phyloP scores from a whole-genome alignment of 2,888 invertebrate species.

The Acleris holmiana region DNA sequence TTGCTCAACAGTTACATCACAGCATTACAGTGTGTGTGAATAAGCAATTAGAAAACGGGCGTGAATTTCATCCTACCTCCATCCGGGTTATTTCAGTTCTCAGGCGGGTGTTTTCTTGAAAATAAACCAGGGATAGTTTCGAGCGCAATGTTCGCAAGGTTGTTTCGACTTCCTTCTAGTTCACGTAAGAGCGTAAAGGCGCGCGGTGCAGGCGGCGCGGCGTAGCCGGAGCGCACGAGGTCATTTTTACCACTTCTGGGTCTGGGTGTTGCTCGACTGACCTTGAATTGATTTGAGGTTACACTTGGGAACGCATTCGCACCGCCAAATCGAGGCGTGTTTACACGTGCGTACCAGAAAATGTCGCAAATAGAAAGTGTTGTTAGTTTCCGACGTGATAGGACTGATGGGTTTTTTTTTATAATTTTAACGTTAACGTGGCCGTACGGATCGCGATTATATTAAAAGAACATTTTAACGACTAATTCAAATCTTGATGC shows the following conservation, averaged over 20 bases:
- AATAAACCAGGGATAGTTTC: conserved; percentile 26
- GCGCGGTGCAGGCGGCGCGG: conserved; percentile 26
- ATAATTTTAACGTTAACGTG: conserved; percentile 25
- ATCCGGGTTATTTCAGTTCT: conserved; percentile 37
- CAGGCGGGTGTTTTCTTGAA: background rate
- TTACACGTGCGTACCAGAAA: conserved; percentile 51
- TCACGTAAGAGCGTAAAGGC: conserved; percentile 33
- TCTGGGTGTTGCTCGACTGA: conserved; percentile 71
- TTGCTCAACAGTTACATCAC: conserved; percentile 48
- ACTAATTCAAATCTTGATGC: no score
- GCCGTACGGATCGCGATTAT: no score
- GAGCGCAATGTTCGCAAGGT: conserved; percentile 22
- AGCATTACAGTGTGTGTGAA: conserved; percentile 56
- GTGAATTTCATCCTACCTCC: conserved; percentile 44
- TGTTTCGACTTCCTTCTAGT: conserved; percentile 43
- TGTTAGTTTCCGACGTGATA: conserved; percentile 71
- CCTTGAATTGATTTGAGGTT: conserved; percentile 72
- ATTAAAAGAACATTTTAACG: no score
- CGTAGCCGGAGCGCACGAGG: conserved; percentile 72
- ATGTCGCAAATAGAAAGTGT: conserved; percentile 70
- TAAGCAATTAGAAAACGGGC: conserved; percentile 50
- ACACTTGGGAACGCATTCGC: conserved; percentile 63
- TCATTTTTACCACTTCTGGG: conserved; percentile 73
- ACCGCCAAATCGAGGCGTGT: conserved; percentile 40
- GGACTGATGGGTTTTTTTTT: conserved; percentile 53